These are phyloP conservation scores for Portunus trituberculatus DNA, from an alignment of 1,140 invertebrate genomes.

Conservation along the genomic window DNA sequence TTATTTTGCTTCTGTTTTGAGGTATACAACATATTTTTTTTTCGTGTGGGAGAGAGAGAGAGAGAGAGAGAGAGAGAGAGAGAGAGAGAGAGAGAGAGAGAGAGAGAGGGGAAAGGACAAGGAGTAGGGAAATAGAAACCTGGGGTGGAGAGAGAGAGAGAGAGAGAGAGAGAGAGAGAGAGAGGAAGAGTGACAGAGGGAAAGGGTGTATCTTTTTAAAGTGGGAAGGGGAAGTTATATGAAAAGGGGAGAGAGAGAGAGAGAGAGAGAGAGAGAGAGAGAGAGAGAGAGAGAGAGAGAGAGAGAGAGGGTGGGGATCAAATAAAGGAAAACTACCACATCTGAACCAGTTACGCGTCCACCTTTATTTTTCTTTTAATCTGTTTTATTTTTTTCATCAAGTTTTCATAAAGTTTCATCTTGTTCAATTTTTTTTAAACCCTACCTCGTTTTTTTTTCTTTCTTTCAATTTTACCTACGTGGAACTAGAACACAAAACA, in stretches of 20 bases:
- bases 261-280: too few relatives aligned
- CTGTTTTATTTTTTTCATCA: background rate
- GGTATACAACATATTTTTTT: too few relatives aligned
- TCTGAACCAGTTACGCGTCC: background rate
- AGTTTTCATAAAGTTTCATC: background rate
- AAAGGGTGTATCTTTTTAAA: background rate
- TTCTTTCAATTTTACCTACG: background rate
- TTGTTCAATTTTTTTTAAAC: background rate
- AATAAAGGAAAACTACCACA: slow-evolving; percentile 23
- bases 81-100: too few relatives aligned
- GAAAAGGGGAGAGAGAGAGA: background rate
- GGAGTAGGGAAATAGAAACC: too few relatives aligned
- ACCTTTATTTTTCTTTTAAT: background rate
- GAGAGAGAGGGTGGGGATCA: background rate
- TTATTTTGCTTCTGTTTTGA: too few relatives aligned
- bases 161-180: background rate
- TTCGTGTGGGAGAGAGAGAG: background rate
- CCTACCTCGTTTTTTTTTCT: background rate
- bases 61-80: too few relatives aligned
- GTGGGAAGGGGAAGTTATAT: background rate
- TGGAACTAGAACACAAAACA: too few relatives aligned
- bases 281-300: slow-evolving; percentile 30
- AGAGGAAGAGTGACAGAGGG: background rate
- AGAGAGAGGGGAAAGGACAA: too few relatives aligned
- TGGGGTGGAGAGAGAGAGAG: background rate